Evolutionary conservation across 2,797 vertebrate species (phyloP), one percentile per base, ranked within the genome.

Genomic region (Platalea minor): DNA sequence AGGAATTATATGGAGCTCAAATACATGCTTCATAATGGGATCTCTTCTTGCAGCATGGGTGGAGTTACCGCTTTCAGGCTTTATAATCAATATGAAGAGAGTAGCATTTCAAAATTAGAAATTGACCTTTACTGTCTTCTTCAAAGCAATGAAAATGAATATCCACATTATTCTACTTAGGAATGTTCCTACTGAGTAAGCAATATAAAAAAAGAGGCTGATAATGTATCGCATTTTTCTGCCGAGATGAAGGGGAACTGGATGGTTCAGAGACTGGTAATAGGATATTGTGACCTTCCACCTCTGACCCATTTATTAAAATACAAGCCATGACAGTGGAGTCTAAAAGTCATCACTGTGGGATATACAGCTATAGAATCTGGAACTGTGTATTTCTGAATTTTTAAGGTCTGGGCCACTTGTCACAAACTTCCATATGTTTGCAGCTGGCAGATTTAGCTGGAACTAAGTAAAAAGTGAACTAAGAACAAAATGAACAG

Each of bases 91-190:
- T 86, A 80, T 60, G 56, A 92, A 93, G 45, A 79, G 39, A 87
- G 29, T 33, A 96, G 56, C 35, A 68, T 94, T 95, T 93, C 60
- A 95, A 37, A 91, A 94, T 95, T 77, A 87, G 83, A 70, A 93
- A 45, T 28, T 93, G 87, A 93, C 77, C 91, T 94, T 94, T 88
- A 60, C 69, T 93, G 64, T 91, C 85, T 48, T 94, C 74, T 91
- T 87, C 46, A 89, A 94, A 96, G 53, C 89, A 88, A 82, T 77
- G 56, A 91, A 94, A 88, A 95, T 87, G 24, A 93, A 96, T 92
- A 80, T 54, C 76, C 26, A 31, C 45, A 69, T 94, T 80, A 82
- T 91, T 95, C 94, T 85, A 68, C 50, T 93, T 91, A 4, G 35
- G 57, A 75, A 75, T 33, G 61, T 88, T 88, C 41, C 8, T 75